phyloP scores from a whole-genome alignment of 2,797 vertebrate genomes.

The Gadopsis marmoratus region DNA sequence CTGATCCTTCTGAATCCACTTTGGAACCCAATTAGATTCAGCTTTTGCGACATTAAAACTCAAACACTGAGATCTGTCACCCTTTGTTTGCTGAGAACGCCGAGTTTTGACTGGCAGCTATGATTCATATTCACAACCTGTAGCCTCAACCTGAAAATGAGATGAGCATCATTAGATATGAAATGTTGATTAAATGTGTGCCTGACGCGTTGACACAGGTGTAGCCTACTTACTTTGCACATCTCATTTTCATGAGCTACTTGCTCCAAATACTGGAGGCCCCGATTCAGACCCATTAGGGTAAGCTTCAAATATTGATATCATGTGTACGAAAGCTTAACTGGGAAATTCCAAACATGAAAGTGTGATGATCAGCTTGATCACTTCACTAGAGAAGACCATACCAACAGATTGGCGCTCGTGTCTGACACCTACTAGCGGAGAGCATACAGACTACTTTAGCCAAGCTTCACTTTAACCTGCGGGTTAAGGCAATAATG shows the following conservation, averaged over 20 bases:
- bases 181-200: constrained; percentile 11
- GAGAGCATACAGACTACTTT: not conserved
- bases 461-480: constrained; percentile 3
- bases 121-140: constrained; percentile 2
- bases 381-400: not conserved
- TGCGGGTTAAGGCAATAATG: not conserved
- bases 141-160: not conserved
- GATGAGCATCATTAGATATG: not conserved
- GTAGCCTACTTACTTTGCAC: not conserved
- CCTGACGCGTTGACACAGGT: not conserved
- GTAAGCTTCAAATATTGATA: not conserved
- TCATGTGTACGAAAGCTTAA: not conserved
- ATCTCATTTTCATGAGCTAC: not conserved
- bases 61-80: not conserved
- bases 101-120: not conserved
- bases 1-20: not conserved
- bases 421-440: not conserved
- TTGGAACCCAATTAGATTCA: not conserved
- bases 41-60: constrained; percentile 6
- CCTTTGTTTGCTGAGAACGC: not conserved
- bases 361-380: not conserved
- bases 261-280: constrained; percentile 5
- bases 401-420: not conserved
- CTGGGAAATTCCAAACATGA: not conserved
- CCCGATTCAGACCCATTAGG: not conserved